Evolutionary conservation across 53 echinoderm and acorn worm genomes (phyloP).

Genomic region (Apostichopus leukothele): DNA sequence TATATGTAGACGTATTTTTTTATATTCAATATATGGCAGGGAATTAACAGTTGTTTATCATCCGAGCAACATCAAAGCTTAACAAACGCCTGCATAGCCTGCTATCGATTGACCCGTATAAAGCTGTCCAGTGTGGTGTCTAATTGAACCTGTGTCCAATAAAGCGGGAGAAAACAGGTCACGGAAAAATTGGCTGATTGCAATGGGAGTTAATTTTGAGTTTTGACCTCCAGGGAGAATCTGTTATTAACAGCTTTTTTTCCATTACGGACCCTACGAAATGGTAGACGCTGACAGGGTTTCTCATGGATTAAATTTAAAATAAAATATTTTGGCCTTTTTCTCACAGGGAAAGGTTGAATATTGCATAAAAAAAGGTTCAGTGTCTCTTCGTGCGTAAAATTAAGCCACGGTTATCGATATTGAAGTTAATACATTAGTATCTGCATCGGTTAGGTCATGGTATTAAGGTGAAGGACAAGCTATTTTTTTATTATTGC

Average conservation of each 20-base stretch:
- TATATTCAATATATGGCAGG: no score
- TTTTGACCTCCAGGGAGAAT: constrained; percentile 31
- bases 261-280: not conserved
- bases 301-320: not conserved
- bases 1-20: no score
- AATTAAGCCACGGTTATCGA: not conserved
- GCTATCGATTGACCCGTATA: constrained; percentile 9
- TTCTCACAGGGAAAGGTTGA: not conserved
- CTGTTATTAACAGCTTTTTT: not conserved
- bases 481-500: not conserved
- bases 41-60: no score
- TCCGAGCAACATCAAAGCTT: not conserved
- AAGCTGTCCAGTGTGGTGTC: not conserved
- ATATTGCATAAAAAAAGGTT: not conserved
- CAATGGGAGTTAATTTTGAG: constrained; percentile 28
- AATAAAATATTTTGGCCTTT: not conserved
- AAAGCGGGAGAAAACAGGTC: constrained; percentile 18
- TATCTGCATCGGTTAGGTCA: not conserved
- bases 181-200: constrained; percentile 31
- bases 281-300: not conserved
- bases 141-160: constrained; percentile 24
- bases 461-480: not conserved
- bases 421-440: not conserved
- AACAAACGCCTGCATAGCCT: constrained; percentile 5
- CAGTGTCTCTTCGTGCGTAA: not conserved